Conservation (phyloP, 2,797 vertebrate species). For the Siniperca obscura region DNA sequence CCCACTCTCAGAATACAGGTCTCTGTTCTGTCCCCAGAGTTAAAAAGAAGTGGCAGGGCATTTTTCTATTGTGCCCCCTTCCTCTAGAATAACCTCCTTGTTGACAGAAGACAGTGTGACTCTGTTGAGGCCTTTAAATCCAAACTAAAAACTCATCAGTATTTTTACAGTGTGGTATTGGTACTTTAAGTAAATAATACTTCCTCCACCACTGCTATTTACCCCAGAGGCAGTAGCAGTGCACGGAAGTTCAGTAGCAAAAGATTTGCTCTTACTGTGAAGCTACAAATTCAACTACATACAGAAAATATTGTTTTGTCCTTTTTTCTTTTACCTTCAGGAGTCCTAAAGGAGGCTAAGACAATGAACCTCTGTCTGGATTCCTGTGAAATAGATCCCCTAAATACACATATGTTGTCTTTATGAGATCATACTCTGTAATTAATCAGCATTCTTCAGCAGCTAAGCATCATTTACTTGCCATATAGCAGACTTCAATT, state of each 20-base stretch:
- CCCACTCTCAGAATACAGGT: too few species aligned
- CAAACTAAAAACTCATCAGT: too few species aligned
- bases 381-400: not conserved
- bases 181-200: too few species aligned
- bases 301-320: not conserved
- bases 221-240: not conserved
- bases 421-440: not conserved
- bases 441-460: constrained; percentile 8
- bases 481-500: not conserved
- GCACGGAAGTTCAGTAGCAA: not conserved
- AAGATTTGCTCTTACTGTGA: constrained; percentile 2
- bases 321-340: not conserved
- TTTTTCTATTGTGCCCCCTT: too few species aligned
- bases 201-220: not conserved
- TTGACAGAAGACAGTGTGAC: too few species aligned
- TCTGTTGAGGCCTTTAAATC: too few species aligned
- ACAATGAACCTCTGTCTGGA: not conserved
- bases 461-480: constrained; percentile 11
- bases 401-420: not conserved
- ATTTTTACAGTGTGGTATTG: too few species aligned
- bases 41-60: too few species aligned
- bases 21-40: too few species aligned
- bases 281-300: not conserved
- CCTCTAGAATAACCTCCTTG: too few species aligned
- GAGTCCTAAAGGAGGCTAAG: not conserved